These are phyloP conservation scores for Ectropis grisescens DNA, from an alignment of 1,140 invertebrate species.

Conservation along the genomic window DNA sequence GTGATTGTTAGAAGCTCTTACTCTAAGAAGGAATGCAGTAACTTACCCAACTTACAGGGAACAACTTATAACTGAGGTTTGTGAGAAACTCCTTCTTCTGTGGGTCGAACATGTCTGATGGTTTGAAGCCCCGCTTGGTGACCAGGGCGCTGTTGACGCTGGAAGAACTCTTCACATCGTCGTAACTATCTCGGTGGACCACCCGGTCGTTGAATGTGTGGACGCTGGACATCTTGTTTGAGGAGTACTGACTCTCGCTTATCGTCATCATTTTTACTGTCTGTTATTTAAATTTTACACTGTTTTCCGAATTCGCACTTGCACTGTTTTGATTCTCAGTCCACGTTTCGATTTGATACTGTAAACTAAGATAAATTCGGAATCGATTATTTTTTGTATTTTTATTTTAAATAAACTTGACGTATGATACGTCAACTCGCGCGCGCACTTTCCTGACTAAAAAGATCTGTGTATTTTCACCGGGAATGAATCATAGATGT, in stretches of 20 bases:
- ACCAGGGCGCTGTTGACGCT: constrained; percentile 61
- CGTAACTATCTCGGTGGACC: constrained; percentile 60
- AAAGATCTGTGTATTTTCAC: too few species aligned
- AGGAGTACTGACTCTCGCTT: constrained; percentile 65
- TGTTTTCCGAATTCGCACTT: constrained; percentile 6
- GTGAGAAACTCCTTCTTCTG: constrained; percentile 84
- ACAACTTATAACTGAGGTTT: constrained; percentile 81
- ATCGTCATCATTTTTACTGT: constrained; percentile 63
- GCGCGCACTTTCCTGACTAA: too few species aligned
- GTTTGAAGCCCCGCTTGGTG: constrained; percentile 81
- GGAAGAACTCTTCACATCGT: constrained; percentile 57
- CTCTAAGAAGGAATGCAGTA: background rate
- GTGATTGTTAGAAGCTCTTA: constrained; percentile 36
- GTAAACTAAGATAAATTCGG: too few species aligned
- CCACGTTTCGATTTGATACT: too few species aligned
- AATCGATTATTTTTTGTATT: too few species aligned
- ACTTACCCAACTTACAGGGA: constrained; percentile 83
- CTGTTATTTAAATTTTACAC: too few species aligned
- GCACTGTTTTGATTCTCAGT: constrained; percentile 15
- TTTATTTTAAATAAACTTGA: too few species aligned
- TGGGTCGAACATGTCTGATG: constrained; percentile 86
- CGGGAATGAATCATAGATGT: background rate
- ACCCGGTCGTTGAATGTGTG: constrained; percentile 65
- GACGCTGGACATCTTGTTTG: constrained; percentile 64
- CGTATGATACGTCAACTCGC: too few species aligned